phyloP scores from a whole-genome alignment of 2,888 invertebrate species.

The Tipula helvola region DNA sequence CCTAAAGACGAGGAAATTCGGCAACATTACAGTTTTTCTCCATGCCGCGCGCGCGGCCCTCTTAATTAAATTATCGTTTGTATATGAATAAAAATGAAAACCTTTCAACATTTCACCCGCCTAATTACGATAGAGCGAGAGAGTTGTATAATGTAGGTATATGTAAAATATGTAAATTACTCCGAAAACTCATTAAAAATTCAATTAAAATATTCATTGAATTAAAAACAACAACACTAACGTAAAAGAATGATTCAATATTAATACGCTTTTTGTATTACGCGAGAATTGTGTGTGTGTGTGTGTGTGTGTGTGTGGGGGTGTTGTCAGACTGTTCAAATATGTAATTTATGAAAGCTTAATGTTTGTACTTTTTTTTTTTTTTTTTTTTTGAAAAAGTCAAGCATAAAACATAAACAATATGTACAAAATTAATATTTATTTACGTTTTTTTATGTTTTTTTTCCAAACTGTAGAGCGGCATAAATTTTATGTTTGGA shows the following conservation, averaged over 20 bases:
- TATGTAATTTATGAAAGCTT: slow-evolving; percentile 4
- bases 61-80: not conserved
- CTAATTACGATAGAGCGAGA: not conserved
- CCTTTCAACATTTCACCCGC: not conserved
- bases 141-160: not conserved
- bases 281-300: not conserved
- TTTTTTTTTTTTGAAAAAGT: not conserved
- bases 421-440: not conserved
- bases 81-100: not conserved
- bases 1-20: not conserved
- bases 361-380: not conserved
- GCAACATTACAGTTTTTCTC: not conserved
- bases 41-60: not conserved
- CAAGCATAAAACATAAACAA: not conserved
- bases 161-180: not conserved
- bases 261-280: not conserved
- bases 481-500: not conserved
- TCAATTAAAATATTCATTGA: not conserved
- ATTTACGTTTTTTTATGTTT: not conserved
- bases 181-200: not conserved
- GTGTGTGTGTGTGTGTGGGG: not conserved
- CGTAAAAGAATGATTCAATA: not conserved
- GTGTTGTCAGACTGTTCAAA: not conserved
- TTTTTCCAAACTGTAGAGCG: not conserved
- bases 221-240: not conserved